Conservation (phyloP, 2,888 invertebrate species). For the Tachina grossa region DNA sequence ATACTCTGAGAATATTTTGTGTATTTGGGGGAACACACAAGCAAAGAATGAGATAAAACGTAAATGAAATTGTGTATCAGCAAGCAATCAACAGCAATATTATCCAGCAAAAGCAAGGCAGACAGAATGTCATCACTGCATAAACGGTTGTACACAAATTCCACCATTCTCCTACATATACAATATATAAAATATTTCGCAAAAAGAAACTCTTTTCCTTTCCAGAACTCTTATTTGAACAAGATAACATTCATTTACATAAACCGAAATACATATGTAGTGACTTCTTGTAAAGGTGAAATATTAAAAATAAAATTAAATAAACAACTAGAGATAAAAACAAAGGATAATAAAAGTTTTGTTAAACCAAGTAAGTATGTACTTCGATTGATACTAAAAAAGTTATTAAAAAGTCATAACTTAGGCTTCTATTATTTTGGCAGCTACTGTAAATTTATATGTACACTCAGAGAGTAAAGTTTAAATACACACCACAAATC, state of each 20-base stretch:
- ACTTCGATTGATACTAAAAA: too few species aligned
- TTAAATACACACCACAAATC: too few species aligned
- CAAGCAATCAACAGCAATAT: constrained; percentile 27
- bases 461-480: too few species aligned
- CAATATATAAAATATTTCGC: background rate
- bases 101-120: constrained; percentile 31
- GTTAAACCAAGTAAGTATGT: background rate
- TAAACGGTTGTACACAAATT: background rate
- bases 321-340: background rate
- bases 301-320: background rate
- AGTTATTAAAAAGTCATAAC: too few species aligned
- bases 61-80: constrained; percentile 20
- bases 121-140: constrained; percentile 42
- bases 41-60: background rate
- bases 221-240: background rate
- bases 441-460: constrained; percentile 5
- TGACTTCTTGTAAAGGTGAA: background rate
- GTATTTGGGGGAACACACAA: background rate
- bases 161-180: background rate
- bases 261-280: background rate
- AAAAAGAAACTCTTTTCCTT: background rate
- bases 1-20: background rate
- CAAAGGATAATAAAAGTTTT: background rate
- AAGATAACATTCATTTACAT: background rate
- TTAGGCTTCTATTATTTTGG: background rate